phyloP scores from a whole-genome alignment of 2,888 invertebrate genomes.

The Anthrax anthrax region DNA sequence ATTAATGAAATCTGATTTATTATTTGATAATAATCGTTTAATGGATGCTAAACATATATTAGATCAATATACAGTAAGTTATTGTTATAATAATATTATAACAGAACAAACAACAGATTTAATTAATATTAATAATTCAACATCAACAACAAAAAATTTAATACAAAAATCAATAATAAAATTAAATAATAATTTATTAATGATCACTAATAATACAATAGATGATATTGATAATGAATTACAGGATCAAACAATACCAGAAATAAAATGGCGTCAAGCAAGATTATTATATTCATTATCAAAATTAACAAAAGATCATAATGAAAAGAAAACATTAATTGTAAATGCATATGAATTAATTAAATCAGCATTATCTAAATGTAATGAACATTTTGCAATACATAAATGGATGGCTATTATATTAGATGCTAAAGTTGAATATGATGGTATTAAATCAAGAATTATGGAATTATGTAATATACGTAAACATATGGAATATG shows the following conservation, averaged over 20 bases:
- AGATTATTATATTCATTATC: slow-evolving; percentile 66
- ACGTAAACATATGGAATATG: slow-evolving; percentile 57
- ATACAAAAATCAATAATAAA: no score
- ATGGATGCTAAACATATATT: not conserved
- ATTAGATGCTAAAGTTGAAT: slow-evolving; percentile 56
- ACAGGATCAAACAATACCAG: slow-evolving; percentile 37
- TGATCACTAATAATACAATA: no score
- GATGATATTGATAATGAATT: no score
- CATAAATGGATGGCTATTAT: slow-evolving; percentile 52
- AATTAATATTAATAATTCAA: no score
- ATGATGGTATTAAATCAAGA: slow-evolving; percentile 60
- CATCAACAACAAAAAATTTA: no score
- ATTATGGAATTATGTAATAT: slow-evolving; percentile 57
- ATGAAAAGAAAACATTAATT: slow-evolving; percentile 45
- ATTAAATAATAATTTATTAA: no score
- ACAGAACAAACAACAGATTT: no score
- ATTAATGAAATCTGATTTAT: not conserved
- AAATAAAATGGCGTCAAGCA: slow-evolving; percentile 71
- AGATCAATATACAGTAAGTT: not conserved
- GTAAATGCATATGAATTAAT: slow-evolving; percentile 53
- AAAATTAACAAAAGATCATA: slow-evolving; percentile 40
- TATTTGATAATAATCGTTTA: not conserved
- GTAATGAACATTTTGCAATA: slow-evolving; percentile 39
- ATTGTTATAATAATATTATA: not conserved
- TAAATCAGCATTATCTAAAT: slow-evolving; percentile 41